Evolutionary conservation across 53 echinoderm and acorn worm genomes (phyloP), one percentile per base, ranked within the genome.

Genomic region (Crossaster papposus): DNA sequence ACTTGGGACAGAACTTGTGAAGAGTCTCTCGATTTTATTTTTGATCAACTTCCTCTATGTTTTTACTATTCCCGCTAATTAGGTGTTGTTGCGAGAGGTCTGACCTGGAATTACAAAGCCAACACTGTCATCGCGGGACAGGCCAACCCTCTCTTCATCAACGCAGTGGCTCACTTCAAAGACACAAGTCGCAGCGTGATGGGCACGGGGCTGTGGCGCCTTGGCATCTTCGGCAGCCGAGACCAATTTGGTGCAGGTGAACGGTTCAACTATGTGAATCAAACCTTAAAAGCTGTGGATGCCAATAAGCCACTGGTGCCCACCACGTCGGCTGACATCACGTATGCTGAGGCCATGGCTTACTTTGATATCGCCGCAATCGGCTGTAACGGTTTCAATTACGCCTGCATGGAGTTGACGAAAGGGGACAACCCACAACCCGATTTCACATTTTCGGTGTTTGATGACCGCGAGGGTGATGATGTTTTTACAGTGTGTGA

Each of bases 301-400:
- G 80, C 88, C 2, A 88, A 94, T 31, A 85, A 85, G 68, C 87
- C 89, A 2, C 50, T 95, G 65, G 51, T 81, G 30, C 35, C 75
- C 36, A 71, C 78, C 28, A 76, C 73, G 28, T 62, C 29, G 17
- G 34, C 70, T 10, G 88, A 89, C 73, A 64, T 97, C 15, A 38
- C 80, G 20, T 91, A 93, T 31, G 65, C 36, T 6, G 77, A 82
- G 50, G 94, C 82, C 0, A 83, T 81, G 65, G 95, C 94, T 0
- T 72, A 87, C 14, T 97, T 95, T 94, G 95, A 97, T 83, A 90
- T 95, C 20, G 95, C 97, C 23, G 95, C 94, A 23, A 92, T 97
- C 26, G 95, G 95, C 3, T 97, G 97, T 58, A 95, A 94, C 10
- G 93, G 94, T 15, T 95, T 87, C 86, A 84, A 73, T 29, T 94